These are phyloP conservation scores for Leucopsar rothschildi DNA, from an alignment of 2,113 vertebrate genomes.

Conservation along the genomic window DNA sequence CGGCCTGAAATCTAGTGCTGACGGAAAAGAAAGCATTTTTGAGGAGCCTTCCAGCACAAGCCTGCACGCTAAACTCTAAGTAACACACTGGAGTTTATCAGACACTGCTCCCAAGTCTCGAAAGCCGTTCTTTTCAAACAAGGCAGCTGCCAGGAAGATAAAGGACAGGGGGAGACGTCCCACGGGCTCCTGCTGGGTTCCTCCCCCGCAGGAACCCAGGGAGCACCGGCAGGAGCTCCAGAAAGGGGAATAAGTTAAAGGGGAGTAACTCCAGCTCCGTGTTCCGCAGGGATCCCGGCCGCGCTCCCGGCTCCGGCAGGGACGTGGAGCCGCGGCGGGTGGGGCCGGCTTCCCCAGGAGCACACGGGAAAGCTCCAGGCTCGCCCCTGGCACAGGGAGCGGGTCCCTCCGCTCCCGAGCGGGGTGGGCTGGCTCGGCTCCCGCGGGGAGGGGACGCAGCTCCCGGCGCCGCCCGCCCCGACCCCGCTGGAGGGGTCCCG, in stretches of 20 bases:
- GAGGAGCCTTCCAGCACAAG: not conserved
- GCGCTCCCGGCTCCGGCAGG: not conserved
- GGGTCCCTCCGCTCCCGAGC: not conserved
- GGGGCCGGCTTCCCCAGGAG: not conserved
- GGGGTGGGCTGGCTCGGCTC: not conserved
- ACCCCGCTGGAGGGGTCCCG: not conserved
- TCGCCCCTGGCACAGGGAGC: rapidly evolving
- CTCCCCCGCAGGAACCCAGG: not conserved
- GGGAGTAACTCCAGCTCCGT: too few relatives aligned
- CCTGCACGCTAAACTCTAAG: rapidly evolving
- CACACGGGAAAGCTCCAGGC: rapidly evolving
- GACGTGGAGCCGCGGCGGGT: not conserved
- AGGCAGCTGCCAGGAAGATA: not conserved
- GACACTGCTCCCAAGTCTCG: rapidly evolving
- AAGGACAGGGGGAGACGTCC: not conserved
- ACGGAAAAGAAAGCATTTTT: not conserved
- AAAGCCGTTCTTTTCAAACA: not conserved
- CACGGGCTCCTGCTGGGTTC: not conserved
- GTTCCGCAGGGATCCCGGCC: rapidly evolving
- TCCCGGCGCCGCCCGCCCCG: not conserved
- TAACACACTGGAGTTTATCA: not conserved
- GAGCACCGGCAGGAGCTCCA: rapidly evolving
- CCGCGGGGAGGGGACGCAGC: not conserved
- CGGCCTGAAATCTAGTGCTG: not conserved
- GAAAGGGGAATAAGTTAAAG: too few relatives aligned